Base-by-base conservation (phyloP, 2,113 vertebrate genomes). In the Myodes glareolus region DNA sequence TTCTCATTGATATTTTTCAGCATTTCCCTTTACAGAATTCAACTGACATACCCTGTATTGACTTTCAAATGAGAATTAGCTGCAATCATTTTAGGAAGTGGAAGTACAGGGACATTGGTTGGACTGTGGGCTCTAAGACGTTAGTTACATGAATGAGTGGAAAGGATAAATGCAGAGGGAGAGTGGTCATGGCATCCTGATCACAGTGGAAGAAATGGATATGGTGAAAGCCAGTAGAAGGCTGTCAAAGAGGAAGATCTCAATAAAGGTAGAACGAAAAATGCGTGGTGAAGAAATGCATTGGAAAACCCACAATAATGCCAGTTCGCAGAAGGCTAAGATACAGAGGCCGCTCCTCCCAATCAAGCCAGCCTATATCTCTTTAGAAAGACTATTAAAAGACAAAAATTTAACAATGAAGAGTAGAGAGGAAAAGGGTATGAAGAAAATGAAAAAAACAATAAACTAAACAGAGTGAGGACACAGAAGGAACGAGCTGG, bases 281-380 rank as follows among this genome's bases (percentile, higher is more conserved):
- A 19, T 42, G 19, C 23, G 9, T 36, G 11, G 31, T 36, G 3
- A 47, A 47, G 10, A 23, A 50, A 23, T 50, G 42, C 4, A 25
- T 23, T 31, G 47, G 3, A 33, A 39, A 33, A 47, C 1, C 9
- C 3, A 50, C 42, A 68, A 25, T 68, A 68, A 87, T 1, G 16
- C 42, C 29, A 25, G 63, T 10, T 87, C 29, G 23, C 31, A 50
- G 63, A 68, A 50, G 45, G 16, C 29, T 50, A 19, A 67, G 9
- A 47, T 3, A 45, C 2, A 0, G 19, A 45, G 9, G 45, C 2
- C 0, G 16, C 10, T 1, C 7, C 58, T 13, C 25, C 6, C 2
- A 84, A 61, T 23, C 3, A 86, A 36, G 16, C 63, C 42, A 67
- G 27, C 17, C 29, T 68, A 23, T 23, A 68, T 47, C 8, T 68